Evolutionary conservation across 2,113 vertebrate species (phyloP).

Genomic region (Eptesicus fuscus): DNA sequence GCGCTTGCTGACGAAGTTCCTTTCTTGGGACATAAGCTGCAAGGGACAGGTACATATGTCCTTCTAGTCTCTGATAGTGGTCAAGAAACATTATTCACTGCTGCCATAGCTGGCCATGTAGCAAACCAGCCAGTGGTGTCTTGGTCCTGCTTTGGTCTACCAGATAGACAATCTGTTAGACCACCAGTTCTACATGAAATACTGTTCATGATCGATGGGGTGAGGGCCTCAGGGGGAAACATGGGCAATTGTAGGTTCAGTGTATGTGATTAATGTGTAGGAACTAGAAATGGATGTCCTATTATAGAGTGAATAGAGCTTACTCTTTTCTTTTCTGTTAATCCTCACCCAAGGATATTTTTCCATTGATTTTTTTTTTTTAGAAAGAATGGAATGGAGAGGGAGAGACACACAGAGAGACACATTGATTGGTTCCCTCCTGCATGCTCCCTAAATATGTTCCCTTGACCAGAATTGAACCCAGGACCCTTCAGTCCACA

Average conservation of each 20-base stretch:
- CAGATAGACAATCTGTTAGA: background rate
- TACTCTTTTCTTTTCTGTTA: background rate
- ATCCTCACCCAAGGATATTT: background rate
- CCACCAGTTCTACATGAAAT: background rate
- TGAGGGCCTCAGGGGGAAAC: background rate
- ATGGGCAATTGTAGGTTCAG: background rate
- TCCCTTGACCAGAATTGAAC: background rate
- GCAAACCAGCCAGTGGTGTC: background rate
- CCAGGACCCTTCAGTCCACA: background rate
- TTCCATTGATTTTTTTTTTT: background rate
- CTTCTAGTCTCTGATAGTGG: background rate
- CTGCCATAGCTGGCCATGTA: background rate
- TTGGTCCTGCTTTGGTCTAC: background rate
- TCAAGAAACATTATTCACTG: background rate
- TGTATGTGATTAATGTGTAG: background rate
- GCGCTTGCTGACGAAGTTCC: background rate
- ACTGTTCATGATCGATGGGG: background rate
- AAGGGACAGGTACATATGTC: background rate
- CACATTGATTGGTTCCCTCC: background rate
- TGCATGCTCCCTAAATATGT: background rate
- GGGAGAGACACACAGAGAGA: background rate
- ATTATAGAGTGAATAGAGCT: background rate
- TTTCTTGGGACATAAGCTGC: background rate
- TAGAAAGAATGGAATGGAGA: background rate
- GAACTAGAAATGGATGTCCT: background rate